A percentile compares a stretch with the other conserved stretches of the same genome.
Conservation (phyloP, 2,113 vertebrate genomes). For the Cranoglanis bouderius region DNA sequence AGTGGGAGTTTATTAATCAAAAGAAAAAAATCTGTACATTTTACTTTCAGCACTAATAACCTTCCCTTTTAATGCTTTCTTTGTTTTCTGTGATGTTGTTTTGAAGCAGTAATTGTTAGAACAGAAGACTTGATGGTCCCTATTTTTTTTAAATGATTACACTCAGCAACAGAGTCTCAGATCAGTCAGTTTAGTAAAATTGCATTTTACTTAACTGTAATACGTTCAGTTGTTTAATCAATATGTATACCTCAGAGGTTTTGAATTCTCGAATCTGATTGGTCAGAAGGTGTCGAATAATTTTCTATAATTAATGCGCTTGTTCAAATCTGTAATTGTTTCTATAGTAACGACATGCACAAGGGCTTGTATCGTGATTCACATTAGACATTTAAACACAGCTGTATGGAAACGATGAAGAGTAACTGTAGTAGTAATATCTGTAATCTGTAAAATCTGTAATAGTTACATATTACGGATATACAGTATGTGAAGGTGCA, state of each 20-base stretch:
- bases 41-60: neutral
- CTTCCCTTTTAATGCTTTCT: neutral
- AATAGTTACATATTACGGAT: neutral
- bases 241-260: neutral
- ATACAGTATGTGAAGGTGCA: neutral
- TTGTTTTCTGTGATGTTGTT: neutral
- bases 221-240: neutral
- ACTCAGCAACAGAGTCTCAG: neutral
- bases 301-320: neutral
- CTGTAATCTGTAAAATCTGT: no score
- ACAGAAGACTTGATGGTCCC: neutral
- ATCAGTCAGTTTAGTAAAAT: neutral
- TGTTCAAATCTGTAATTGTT: neutral
- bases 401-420: neutral
- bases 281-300: neutral
- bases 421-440: neutral
- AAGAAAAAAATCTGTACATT: slow-evolving; percentile 15
- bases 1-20: slow-evolving; percentile 9
- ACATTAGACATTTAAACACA: neutral
- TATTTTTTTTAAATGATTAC: neutral
- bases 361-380: neutral
- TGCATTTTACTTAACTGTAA: neutral
- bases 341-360: neutral
- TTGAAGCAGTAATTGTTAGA: neutral
- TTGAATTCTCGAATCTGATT: neutral